phyloP scores from a whole-genome alignment of 64 coral and sea anemone species.

The Platygyra sinensis region DNA sequence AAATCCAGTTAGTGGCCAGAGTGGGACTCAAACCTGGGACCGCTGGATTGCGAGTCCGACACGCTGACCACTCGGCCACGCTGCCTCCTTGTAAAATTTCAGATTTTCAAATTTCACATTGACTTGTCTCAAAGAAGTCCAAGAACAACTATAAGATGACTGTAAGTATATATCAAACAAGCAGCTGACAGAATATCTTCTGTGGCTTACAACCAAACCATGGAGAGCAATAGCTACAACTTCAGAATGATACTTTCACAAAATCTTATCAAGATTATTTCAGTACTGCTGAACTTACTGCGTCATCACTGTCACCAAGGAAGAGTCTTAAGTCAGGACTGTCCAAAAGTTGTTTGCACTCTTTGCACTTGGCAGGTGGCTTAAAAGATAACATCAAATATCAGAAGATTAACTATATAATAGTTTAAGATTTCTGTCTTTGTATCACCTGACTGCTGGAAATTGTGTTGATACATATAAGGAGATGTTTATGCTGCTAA shows the following conservation, averaged over 20 bases:
- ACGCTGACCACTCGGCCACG: too few species aligned
- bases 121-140: background rate
- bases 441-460: too few species aligned
- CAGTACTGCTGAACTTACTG: conserved; percentile 60
- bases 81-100: too few species aligned
- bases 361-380: conserved; percentile 83
- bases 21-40: too few species aligned
- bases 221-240: background rate
- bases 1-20: too few species aligned
- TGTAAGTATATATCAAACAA: background rate
- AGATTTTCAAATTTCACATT: too few species aligned
- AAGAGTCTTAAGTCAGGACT: conserved; percentile 86
- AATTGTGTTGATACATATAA: background rate
- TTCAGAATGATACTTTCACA: background rate
- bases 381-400: conserved; percentile 1
- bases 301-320: conserved; percentile 81
- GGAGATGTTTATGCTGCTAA: too few species aligned
- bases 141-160: background rate
- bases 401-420: too few species aligned
- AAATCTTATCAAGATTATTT: background rate
- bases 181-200: too few species aligned
- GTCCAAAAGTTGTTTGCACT: conserved; percentile 78
- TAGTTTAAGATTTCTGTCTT: too few species aligned
- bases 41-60: too few species aligned
- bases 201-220: too few species aligned